Evolutionary conservation across 2,797 vertebrate genomes (phyloP).

Genomic region (Schizothorax lantsangensis): DNA sequence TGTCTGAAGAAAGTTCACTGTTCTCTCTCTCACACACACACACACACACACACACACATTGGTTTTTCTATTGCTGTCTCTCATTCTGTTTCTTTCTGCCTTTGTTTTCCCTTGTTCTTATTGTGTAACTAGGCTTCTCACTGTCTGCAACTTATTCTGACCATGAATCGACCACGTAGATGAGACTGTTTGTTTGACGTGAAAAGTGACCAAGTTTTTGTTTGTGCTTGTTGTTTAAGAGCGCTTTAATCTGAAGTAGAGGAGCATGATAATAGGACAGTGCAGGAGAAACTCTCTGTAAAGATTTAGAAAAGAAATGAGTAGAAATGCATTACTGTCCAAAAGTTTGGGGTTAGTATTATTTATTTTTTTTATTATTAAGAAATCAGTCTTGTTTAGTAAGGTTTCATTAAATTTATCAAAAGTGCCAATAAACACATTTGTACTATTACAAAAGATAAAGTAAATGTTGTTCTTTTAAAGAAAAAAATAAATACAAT

Average conservation of each 20-base stretch:
- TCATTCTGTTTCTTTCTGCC: not conserved
- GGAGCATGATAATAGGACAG: not conserved
- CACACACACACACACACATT: not conserved
- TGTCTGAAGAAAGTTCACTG: constrained; percentile 1
- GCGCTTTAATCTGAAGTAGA: not conserved
- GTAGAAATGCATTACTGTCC: too few relatives aligned
- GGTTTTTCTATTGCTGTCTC: not conserved
- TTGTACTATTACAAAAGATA: too few relatives aligned
- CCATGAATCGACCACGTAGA: not conserved
- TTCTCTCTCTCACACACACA: too few relatives aligned
- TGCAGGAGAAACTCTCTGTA: not conserved
- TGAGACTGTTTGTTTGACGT: not conserved
- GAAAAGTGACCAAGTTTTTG: not conserved
- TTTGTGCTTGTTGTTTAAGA: not conserved
- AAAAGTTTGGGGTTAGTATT: too few relatives aligned
- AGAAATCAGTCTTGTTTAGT: too few relatives aligned
- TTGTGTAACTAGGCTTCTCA: not conserved
- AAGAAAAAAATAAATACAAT: too few relatives aligned
- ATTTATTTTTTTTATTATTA: too few relatives aligned
- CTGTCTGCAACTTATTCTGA: not conserved
- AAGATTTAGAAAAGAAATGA: too few relatives aligned
- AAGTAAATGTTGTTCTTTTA: too few relatives aligned
- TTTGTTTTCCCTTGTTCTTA: not conserved
- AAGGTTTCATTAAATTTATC: too few relatives aligned
- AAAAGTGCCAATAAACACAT: too few relatives aligned